Evolutionary conservation across 2,113 vertebrate genomes (phyloP).

Genomic region (Podiceps cristatus): DNA sequence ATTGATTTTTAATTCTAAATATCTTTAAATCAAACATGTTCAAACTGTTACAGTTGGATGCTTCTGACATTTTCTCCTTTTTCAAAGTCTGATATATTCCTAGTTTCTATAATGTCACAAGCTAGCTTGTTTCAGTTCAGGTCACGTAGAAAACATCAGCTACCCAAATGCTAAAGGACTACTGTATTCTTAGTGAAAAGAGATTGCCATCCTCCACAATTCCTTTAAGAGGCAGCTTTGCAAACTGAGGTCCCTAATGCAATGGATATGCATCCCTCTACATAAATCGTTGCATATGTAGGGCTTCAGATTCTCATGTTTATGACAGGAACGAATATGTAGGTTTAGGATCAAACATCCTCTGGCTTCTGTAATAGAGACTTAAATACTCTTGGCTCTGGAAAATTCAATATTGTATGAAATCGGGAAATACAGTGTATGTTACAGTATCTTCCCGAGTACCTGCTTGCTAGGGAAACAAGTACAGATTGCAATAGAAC

Average conservation of each 20-base stretch:
- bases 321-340: neutral
- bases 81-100: neutral
- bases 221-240: neutral
- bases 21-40: neutral
- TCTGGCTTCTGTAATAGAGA: neutral
- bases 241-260: neutral
- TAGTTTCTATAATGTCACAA: neutral
- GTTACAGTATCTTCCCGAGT: neutral
- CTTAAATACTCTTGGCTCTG: neutral
- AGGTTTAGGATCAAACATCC: neutral
- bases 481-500: neutral
- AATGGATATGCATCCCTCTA: neutral
- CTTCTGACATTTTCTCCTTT: neutral
- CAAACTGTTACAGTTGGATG: neutral
- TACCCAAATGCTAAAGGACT: neutral
- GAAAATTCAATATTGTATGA: neutral
- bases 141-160: neutral
- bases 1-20: neutral
- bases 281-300: neutral
- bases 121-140: neutral
- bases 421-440: neutral
- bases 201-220: neutral
- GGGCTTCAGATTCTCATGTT: neutral
- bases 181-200: neutral
- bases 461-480: neutral